Base-by-base conservation (phyloP, 2,888 invertebrate genomes). In the Plutella xylostella region DNA sequence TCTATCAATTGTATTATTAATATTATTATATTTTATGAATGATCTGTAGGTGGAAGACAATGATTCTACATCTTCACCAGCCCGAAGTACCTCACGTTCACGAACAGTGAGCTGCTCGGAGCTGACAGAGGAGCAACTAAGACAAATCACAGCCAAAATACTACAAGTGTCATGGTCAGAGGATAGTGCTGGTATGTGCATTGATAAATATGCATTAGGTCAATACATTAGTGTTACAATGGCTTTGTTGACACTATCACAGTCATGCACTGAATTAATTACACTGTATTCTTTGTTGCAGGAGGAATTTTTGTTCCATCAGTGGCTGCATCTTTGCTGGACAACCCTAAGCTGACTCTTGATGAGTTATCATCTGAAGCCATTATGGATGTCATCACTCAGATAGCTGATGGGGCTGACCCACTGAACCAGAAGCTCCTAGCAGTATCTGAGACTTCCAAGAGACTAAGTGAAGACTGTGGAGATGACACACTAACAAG, bases 101-200 rank as follows among this genome's bases (percentile, higher is more conserved):
- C 65, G 83, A 38, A 83, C 85, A 21, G 68, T 80, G 33, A 85
- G 84, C 57, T 80, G 85, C 50, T 84, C 85, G 12, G 91, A 90
- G 63, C 70, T 89, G 45, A 87, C 87, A 5, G 87, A 87, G 49
- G 90, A 90, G 43, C 89, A 90, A 61, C 77, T 91, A 19, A 76
- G 88, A 49, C 71, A 83, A 45, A 85, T 89, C 51, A 83, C 92
- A 40, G 89, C 90, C 2, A 86, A 89, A 59, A 88, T 93, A 45
- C 72, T 93, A 15, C 89, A 90, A 63, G 89, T 90, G 30, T 89
- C 91, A 2, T 93, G 92, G 89, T 86, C 86, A 49, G 87, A 88
- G 56, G 82, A 82, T 42, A 85, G 85, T 58, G 76, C 79, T 56
- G 88, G 88, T 68, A 62, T 57, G 55, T 33, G 33, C 4, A 28